phyloP scores from a whole-genome alignment of 2,113 vertebrate genomes.

The Myanophis thanlyinensis region DNA sequence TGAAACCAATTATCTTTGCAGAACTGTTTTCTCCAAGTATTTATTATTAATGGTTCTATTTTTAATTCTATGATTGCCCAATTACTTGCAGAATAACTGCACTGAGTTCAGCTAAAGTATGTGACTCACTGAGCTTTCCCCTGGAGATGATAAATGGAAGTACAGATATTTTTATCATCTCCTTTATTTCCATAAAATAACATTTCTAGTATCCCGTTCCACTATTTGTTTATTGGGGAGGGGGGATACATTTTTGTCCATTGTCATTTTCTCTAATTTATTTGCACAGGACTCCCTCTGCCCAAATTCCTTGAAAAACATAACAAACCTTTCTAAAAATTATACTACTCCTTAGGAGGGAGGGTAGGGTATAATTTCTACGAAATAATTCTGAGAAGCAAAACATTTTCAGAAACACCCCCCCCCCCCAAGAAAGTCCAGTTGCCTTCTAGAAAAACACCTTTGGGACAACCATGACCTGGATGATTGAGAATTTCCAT shows the following conservation, averaged over 20 bases:
- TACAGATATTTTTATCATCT: background rate
- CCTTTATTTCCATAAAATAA: background rate
- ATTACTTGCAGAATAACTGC: conserved; percentile 8
- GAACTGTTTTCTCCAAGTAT: conserved; percentile 30
- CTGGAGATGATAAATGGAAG: conserved; percentile 48
- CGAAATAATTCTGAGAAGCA: background rate
- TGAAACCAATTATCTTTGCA: conserved; percentile 9
- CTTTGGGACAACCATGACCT: background rate
- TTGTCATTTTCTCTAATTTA: background rate
- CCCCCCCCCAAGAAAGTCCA: no score
- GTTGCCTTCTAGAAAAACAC: no score
- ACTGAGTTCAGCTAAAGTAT: conserved; percentile 27
- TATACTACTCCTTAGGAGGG: background rate
- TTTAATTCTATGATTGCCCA: background rate
- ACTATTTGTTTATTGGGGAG: background rate
- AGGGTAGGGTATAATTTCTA: background rate
- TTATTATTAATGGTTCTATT: conserved; percentile 41
- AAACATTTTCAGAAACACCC: no score
- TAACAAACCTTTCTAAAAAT: background rate
- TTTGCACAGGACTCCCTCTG: background rate
- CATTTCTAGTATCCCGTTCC: background rate
- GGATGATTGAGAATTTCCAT: no score
- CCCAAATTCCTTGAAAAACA: background rate
- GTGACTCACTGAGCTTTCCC: conserved; percentile 45
- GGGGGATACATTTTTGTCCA: background rate